These are phyloP conservation scores for Cervus canadensis DNA, from an alignment of 2,113 vertebrate genomes.

Conservation along the genomic window DNA sequence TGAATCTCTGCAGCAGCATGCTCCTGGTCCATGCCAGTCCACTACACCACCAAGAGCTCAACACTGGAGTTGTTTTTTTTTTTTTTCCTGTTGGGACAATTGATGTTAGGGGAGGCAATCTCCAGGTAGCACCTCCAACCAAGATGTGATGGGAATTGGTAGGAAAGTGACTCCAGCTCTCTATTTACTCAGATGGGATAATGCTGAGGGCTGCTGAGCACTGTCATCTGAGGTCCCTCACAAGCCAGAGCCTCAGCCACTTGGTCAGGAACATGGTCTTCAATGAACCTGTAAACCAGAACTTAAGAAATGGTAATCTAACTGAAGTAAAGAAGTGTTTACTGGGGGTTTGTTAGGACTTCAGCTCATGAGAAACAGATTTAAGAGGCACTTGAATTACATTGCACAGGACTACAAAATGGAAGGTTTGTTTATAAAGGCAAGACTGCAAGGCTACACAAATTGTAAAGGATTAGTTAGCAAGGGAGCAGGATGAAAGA, in stretches of 20 bases:
- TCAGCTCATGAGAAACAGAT: neutral
- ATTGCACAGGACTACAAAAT: neutral
- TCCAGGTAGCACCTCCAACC: neutral
- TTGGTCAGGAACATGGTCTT: neutral
- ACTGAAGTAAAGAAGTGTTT: neutral
- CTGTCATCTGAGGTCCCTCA: neutral
- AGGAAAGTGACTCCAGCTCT: neutral
- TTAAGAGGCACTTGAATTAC: neutral
- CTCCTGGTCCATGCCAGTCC: too few relatives aligned
- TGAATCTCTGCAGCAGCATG: too few relatives aligned
- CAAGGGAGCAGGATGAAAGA: neutral
- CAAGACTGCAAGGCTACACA: neutral
- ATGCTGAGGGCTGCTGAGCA: neutral
- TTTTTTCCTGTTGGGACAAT: neutral
- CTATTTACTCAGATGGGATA: neutral
- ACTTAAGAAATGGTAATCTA: neutral
- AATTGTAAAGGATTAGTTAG: too few relatives aligned
- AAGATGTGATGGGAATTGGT: neutral
- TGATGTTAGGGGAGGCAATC: neutral
- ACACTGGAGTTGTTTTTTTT: neutral
- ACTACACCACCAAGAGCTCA: neutral
- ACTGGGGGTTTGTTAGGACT: neutral
- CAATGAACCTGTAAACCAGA: neutral
- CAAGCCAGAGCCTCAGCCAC: fast-evolving
- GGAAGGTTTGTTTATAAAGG: neutral